A percentile compares a stretch with the other conserved stretches of the same genome.
Conservation (phyloP, 92 coral and sea anemone species). For the Pocillopora grandis region DNA sequence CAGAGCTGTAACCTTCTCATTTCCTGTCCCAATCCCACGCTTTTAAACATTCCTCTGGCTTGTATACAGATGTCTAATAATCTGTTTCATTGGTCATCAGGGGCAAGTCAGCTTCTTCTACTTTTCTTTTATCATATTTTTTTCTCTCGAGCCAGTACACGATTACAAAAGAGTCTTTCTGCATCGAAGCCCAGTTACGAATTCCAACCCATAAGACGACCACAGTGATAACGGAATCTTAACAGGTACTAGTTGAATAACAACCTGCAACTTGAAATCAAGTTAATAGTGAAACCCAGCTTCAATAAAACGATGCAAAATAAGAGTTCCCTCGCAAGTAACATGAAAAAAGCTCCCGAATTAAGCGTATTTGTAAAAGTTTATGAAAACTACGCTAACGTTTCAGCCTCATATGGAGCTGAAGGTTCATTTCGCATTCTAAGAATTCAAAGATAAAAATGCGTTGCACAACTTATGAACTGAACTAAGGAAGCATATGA, state of each 20-base stretch:
- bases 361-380: background rate
- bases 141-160: background rate
- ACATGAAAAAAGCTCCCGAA: background rate
- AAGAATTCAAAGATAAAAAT: background rate
- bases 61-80: conserved; percentile 3
- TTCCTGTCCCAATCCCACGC: background rate
- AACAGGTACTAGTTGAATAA: conserved; percentile 7
- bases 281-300: background rate
- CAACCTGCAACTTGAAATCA: conserved; percentile 35
- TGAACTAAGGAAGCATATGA: too few species aligned
- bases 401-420: background rate
- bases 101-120: background rate
- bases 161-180: background rate
- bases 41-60: conserved; percentile 1
- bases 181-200: background rate
- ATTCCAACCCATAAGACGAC: background rate
- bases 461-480: too few species aligned
- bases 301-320: background rate
- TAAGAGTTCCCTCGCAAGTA: background rate
- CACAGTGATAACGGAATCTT: background rate
- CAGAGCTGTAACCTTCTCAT: too few species aligned
- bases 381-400: background rate
- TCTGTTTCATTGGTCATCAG: background rate
- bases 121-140: background rate
- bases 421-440: background rate